phyloP scores from a whole-genome alignment of 2,113 vertebrate species.

The Oceanites oceanicus region DNA sequence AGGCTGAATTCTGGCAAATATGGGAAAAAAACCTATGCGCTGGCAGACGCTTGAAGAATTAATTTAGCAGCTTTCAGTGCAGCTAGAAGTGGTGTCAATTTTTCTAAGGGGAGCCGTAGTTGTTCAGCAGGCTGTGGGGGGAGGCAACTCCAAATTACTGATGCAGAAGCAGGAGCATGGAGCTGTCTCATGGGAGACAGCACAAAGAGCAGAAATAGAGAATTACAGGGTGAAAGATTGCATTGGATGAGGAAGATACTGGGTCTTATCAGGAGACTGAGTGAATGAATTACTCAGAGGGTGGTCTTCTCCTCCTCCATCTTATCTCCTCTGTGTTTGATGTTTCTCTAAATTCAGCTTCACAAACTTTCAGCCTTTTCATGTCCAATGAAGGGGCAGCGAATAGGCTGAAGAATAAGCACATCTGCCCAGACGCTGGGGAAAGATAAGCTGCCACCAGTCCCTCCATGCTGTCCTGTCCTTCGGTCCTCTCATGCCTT shows the following conservation, averaged over 20 bases:
- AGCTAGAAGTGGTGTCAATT: not conserved
- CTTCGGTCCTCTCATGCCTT: not conserved
- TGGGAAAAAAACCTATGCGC: not conserved
- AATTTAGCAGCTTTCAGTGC: not conserved
- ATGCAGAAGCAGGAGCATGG: not conserved
- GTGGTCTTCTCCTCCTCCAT: not conserved
- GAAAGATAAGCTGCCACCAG: not conserved
- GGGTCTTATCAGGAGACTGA: not conserved
- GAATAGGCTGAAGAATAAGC: not conserved
- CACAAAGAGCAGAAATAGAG: not conserved
- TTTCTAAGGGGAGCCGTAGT: not conserved
- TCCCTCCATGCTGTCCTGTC: not conserved
- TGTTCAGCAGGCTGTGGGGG: not conserved
- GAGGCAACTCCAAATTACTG: not conserved
- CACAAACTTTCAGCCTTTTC: not conserved
- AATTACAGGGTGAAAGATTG: not conserved
- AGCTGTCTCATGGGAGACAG: not conserved
- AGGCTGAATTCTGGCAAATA: conserved; percentile 8
- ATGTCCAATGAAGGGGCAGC: not conserved
- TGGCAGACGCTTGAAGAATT: not conserved
- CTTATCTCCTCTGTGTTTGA: not conserved
- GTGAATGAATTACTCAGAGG: not conserved
- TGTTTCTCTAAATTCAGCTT: not conserved
- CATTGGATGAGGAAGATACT: not conserved
- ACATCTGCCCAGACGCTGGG: not conserved